phyloP scores from a whole-genome alignment of 1,140 invertebrate species.

The Panulirus ornatus region DNA sequence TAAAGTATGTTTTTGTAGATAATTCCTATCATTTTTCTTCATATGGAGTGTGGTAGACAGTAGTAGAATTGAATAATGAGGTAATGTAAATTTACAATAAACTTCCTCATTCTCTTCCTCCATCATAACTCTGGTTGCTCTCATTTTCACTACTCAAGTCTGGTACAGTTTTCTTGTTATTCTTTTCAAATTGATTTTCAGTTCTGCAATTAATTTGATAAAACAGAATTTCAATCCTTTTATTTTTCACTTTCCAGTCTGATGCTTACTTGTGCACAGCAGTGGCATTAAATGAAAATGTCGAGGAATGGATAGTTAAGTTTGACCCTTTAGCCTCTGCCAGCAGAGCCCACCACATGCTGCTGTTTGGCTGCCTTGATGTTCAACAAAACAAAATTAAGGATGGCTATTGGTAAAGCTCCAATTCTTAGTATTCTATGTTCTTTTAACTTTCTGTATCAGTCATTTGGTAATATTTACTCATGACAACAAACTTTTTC shows the following conservation, averaged over 20 bases:
- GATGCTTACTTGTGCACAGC: conserved; percentile 78
- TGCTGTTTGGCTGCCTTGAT: conserved; percentile 82
- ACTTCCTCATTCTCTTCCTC: neutral
- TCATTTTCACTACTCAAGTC: too few species aligned
- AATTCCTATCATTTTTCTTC: neutral
- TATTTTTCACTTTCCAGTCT: conserved; percentile 73
- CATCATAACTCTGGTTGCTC: too few species aligned
- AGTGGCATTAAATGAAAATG: conserved; percentile 74
- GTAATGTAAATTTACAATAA: neutral
- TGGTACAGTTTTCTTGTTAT: neutral
- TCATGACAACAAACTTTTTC: too few species aligned
- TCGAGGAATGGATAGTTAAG: conserved; percentile 77
- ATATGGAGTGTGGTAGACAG: too few species aligned
- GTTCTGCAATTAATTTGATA: neutral
- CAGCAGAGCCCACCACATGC: conserved; percentile 82
- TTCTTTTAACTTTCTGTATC: neutral
- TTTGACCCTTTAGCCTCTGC: conserved; percentile 78
- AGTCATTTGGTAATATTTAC: too few species aligned
- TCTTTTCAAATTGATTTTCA: too few species aligned
- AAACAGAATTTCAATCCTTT: neutral
- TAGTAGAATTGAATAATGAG: too few species aligned
- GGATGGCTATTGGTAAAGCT: conserved; percentile 76
- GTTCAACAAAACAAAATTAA: conserved; percentile 75
- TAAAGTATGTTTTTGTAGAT: neutral
- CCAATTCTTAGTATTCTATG: too few species aligned